A percentile compares a stretch with the other conserved stretches of the same genome.
These are phyloP conservation scores for Leuciscus waleckii DNA, from an alignment of 2,797 vertebrate species.

Conservation along the genomic window DNA sequence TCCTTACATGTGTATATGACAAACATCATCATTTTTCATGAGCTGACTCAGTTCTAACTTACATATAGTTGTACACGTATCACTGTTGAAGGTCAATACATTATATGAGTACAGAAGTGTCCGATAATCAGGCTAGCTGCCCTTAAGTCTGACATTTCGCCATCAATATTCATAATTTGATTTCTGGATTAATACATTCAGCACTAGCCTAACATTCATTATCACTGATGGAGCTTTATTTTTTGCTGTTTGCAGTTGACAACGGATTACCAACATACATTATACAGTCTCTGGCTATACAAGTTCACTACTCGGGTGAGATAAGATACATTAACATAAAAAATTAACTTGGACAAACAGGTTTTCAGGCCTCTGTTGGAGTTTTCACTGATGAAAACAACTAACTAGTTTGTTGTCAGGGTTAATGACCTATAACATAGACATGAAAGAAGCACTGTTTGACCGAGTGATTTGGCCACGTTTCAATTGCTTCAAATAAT, in stretches of 20 bases:
- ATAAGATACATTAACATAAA: conserved; percentile 10
- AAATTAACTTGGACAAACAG: not conserved
- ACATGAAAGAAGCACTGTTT: conserved; percentile 50
- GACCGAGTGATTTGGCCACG: conserved; percentile 23
- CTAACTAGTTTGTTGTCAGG: conserved; percentile 35
- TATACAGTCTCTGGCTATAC: not conserved
- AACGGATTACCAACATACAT: not conserved
- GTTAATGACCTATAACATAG: conserved; percentile 48
- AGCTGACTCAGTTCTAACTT: not conserved
- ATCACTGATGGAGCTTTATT: not conserved
- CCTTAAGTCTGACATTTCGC: not conserved
- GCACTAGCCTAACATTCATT: not conserved
- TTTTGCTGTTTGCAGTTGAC: not conserved
- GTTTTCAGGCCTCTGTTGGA: not conserved
- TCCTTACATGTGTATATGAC: not conserved
- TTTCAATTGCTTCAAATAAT: conserved; percentile 52
- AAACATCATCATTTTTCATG: not conserved
- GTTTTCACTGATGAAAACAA: conserved; percentile 34
- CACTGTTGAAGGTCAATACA: not conserved
- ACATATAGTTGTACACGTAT: not conserved
- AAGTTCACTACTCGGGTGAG: not conserved
- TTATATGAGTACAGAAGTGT: not conserved
- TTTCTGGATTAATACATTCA: not conserved
- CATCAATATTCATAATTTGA: not conserved
- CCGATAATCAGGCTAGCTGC: not conserved